Base-by-base conservation (phyloP, 2,888 invertebrate species). In the Diogma glabrata region DNA sequence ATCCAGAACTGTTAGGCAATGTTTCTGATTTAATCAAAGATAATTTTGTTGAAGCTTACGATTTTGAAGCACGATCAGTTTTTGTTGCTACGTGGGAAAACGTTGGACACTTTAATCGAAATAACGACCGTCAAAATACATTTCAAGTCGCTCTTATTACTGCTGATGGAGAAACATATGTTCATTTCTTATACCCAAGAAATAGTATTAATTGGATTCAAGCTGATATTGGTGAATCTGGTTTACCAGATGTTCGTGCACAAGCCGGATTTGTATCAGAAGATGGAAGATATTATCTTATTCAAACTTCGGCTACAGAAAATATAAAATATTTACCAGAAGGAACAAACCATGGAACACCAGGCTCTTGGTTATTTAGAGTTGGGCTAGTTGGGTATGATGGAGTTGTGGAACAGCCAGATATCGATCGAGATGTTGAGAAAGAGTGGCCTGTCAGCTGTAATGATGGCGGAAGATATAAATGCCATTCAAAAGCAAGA, bases 141-240 rank as follows among this genome's bases (percentile, higher is more conserved):
- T 95, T 85, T 70, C 97, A 97, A 77, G 64, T 64, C 51, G 64
- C 60, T 1, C 54, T 70, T 43, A 69, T 70, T 48, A 58, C 60
- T 24, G 62, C 60, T 50, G 63, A 63, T 3, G 58, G 62, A 0
- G 82, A 88, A 57, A 86, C 87, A 3, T 97, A 86, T 64, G 87
- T 84, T 0, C 83, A 92, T 62, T 78, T 95, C 57, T 72, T 92
- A 52, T 99, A 96, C 67, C 87, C 90, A 1, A 82, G 86, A 59
- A 77, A 82, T 53, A 90, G 90, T 1, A 82, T 99, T 50, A 87
- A 92, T 64, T 99, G 97, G 97, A 80, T 91, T 50, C 86, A 88
- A 65, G 86, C 85, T 47, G 82, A 84, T 53, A 75, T 79, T 0
- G 83, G 84, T 58, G 78, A 79, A n/a, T 75, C 79, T n/a, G 82